These are phyloP conservation scores for Hetaerina titia DNA, from an alignment of 2,888 invertebrate genomes.

Conservation along the genomic window DNA sequence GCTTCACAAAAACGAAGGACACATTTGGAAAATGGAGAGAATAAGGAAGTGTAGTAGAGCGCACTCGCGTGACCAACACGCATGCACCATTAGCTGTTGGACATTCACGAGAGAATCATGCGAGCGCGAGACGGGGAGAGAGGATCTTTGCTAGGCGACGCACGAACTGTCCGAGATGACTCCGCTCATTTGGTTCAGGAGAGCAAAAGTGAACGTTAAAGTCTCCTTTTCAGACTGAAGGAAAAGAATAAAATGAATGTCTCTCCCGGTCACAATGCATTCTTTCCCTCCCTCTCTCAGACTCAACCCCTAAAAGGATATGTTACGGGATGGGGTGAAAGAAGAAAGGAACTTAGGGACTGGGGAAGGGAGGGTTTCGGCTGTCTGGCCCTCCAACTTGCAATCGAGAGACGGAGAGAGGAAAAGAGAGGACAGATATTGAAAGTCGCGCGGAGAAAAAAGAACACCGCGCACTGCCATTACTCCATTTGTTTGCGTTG, in stretches of 20 bases:
- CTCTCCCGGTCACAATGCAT: background rate
- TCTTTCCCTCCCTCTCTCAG: background rate
- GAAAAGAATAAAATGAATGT: background rate
- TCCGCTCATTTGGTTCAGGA: background rate
- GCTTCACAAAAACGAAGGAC: background rate
- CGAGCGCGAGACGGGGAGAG: too few relatives aligned
- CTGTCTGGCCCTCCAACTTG: background rate
- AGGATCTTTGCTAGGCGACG: background rate
- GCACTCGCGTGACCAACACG: too few relatives aligned
- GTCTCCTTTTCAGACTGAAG: background rate
- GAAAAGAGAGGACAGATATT: background rate
- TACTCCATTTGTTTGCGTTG: background rate
- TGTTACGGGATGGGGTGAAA: background rate
- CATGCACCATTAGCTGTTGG: too few relatives aligned
- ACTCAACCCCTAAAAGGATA: background rate
- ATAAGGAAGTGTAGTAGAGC: too few relatives aligned
- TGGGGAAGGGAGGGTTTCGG: background rate
- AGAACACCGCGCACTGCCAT: background rate
- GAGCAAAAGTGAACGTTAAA: background rate
- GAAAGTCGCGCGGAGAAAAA: background rate
- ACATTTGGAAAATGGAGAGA: background rate
- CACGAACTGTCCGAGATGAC: background rate
- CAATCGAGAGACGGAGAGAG: background rate
- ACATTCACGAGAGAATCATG: too few relatives aligned
- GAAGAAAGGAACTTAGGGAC: background rate